Evolutionary conservation across 23 tunicate genomes (phyloP), one percentile per base, ranked within the genome.

Genomic region (Ciona savignyi): DNA sequence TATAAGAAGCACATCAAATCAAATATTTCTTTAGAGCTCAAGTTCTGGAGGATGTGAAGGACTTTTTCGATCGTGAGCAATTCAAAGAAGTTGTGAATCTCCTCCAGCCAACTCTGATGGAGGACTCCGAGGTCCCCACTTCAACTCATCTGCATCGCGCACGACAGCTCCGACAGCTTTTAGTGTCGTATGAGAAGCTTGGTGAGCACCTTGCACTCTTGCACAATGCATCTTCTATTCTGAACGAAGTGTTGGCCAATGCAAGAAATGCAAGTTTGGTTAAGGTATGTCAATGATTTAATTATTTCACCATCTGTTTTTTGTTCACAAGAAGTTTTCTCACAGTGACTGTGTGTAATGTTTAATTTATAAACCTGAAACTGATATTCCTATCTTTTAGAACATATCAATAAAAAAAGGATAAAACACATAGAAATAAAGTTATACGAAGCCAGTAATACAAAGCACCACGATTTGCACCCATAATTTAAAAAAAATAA

Each of bases 31-130:
- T n/a, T 71, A 85, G 91, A 26, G 60, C 83, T 4, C 74, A 78
- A 67, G 67, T 78, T 27, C 65, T 78, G 23, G 78, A 73, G 25
- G 77, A 74, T 62, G 89, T 86, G 62, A 72, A 83, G 27, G 33
- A 64, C 21, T 70, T 72, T 23, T 89, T 72, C 62, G 72, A 73
- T 1, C 65, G 67, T 29, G 85, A 74, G 51, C n/a, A 26, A 6
- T 80, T 77, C 77, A 30, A 25, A 0, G 77, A 89, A 30, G 96
- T 89, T 1, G 62, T 80, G 34, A 30, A 60, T 26, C 79, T 89
- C 9, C 78, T 89, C 24, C 15, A 69, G 51, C 76, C 87, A 27
- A 89, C 89, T 29, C 48, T 82, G 25, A 62, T 27, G 1, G 20
- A 66, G 32, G 20, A 23, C 2, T 29, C 32, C 22, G 23, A 6